Percentiles rank a stretch among this genome's conserved stretches.
Conservation (phyloP, 2,797 vertebrate genomes). For the Caiman crocodilus region DNA sequence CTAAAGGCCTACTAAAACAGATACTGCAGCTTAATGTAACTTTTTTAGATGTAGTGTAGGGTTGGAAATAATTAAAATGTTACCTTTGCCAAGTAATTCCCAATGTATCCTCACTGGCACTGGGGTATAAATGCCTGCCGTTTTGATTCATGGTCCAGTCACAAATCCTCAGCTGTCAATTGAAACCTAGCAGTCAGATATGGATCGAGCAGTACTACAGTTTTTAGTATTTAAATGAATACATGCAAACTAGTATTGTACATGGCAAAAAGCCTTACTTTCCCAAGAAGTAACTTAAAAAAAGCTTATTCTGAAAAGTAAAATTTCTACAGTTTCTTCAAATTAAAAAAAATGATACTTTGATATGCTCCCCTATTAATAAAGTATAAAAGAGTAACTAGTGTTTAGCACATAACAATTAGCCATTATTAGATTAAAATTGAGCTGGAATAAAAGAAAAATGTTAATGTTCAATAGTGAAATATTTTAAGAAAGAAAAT, state of each 20-base stretch:
- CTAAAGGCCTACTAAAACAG: slow-evolving; percentile 75
- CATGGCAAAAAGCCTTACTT: slow-evolving; percentile 83
- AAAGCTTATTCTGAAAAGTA: slow-evolving; percentile 77
- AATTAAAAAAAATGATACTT: slow-evolving; percentile 73
- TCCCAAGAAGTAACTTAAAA: slow-evolving; percentile 77
- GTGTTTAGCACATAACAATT: slow-evolving; percentile 82
- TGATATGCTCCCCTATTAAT: slow-evolving; percentile 78
- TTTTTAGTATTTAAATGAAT: slow-evolving; percentile 90
- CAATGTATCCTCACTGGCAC: slow-evolving; percentile 99
- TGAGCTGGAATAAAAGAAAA: slow-evolving; percentile 84
- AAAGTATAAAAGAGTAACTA: slow-evolving; percentile 81
- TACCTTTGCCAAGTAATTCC: slow-evolving; percentile 99
- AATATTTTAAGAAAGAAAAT: slow-evolving; percentile 78
- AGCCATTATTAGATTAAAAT: slow-evolving; percentile 83
- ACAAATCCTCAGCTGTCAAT: slow-evolving; percentile 99
- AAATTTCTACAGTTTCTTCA: slow-evolving; percentile 68
- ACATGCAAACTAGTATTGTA: slow-evolving; percentile 89
- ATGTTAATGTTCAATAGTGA: slow-evolving; percentile 83
- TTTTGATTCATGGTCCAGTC: slow-evolving; percentile 99
- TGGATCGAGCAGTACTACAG: slow-evolving; percentile 96
- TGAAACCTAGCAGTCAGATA: slow-evolving; percentile 99
- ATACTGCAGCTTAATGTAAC: slow-evolving; percentile 78
- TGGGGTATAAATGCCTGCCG: slow-evolving; percentile 99
- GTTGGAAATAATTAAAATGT: slow-evolving; percentile 99
- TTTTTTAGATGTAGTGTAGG: slow-evolving; percentile 83